Evolutionary conservation across 2,797 vertebrate genomes (phyloP), one percentile per base, ranked within the genome.

Genomic region (Astyanax mexicanus): DNA sequence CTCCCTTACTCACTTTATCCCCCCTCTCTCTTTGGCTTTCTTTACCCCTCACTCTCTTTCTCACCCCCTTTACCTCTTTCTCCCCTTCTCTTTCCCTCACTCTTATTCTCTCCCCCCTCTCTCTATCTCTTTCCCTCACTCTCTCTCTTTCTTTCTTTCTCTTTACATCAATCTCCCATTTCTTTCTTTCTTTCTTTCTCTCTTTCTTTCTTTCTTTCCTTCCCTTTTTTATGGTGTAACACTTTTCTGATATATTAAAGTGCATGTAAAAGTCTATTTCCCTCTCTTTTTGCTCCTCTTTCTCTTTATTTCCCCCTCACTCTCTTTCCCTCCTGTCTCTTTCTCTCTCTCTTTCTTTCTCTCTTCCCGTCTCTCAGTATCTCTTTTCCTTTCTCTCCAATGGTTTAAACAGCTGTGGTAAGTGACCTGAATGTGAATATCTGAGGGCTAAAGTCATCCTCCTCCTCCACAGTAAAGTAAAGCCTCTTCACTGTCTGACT

Each of bases 321-420:
- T n/a, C n/a, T n/a, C 55, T n/a, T n/a, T 32, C 44, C 40, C 37
- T 51, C n/a, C 45, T 75, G 35, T 60, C 45, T 57, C 47, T 38
- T 4, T 1, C 37, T 51, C 45, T 75, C 35, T 60, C 45, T 57
- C 47, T 38, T 4, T 1, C 37, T 62, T 32, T 73, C 73, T 70
- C 13, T 37, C 45, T 74, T 12, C n/a, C n/a, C n/a, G n/a, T n/a
- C n/a, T n/a, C n/a, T n/a, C n/a, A n/a, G 37, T 51, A 45, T 75
- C 35, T 60, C 45, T 57, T 47, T 38, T 4, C 1, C 37, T 62
- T 32, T 73, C 73, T 70, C 13, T 32, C 44, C 40, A 67, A 85
- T 74, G 61, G 21, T 69, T 83, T 78, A 70, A 80, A 80, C 77
- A 81, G 84, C 79, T 83, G 81, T 69, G 77, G 21, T 77, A 76